phyloP scores from a whole-genome alignment of 2,888 invertebrate species.

The Subacronicta megacephala region DNA sequence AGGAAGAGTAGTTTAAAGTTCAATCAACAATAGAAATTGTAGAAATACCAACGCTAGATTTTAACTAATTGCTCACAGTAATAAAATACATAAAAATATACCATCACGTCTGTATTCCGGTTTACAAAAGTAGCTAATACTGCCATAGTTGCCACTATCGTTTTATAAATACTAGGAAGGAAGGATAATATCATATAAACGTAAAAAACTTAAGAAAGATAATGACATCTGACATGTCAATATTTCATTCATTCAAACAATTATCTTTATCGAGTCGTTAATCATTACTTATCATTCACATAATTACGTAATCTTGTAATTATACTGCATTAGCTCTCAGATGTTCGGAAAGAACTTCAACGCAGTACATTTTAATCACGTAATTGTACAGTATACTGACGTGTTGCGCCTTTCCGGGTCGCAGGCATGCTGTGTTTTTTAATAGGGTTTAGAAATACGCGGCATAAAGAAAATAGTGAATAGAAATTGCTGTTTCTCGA shows the following conservation, averaged over 20 bases:
- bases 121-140: no score
- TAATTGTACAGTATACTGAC: conserved; percentile 49
- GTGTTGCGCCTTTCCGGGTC: conserved; percentile 12
- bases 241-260: conserved; percentile 31
- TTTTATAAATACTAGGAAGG: no score
- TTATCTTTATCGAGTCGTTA: conserved; percentile 14
- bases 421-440: background rate
- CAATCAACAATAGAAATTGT: no score
- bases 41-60: no score
- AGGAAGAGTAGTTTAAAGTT: no score
- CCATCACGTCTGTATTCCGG: no score
- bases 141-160: no score
- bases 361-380: conserved; percentile 60
- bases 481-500: no score
- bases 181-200: no score
- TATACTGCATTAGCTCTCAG: conserved; percentile 44
- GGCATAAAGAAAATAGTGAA: no score
- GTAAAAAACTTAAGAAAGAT: conserved; percentile 2
- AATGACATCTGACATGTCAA: conserved; percentile 7
- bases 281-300: conserved; percentile 21
- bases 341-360: conserved; percentile 59
- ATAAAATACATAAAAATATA: no score
- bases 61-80: no score
- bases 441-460: conserved; percentile 10
- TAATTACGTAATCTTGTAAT: conserved; percentile 49